These are phyloP conservation scores for Drosophila leontia DNA, from an alignment of 1,140 invertebrate species.

Conservation along the genomic window DNA sequence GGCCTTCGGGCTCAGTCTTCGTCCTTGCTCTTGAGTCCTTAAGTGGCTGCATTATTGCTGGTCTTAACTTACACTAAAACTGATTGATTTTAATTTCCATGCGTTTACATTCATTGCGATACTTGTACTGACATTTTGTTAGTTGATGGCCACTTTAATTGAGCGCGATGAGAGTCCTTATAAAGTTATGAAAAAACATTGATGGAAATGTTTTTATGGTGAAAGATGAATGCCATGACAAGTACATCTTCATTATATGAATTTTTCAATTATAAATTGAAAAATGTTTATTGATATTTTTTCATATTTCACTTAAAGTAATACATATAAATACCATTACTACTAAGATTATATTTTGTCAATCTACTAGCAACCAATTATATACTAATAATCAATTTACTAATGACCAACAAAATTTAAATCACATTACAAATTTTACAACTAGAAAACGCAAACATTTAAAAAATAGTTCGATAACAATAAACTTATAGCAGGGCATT, in stretches of 20 bases:
- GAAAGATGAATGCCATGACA: neutral
- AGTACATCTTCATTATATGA: neutral
- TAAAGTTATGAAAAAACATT: neutral
- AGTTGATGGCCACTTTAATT: slow-evolving; percentile 29
- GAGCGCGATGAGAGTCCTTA: slow-evolving; percentile 3
- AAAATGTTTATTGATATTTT: no score
- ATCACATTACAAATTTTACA: no score
- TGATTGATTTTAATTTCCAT: slow-evolving; percentile 83
- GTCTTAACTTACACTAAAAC: slow-evolving; percentile 82
- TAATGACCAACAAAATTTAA: no score
- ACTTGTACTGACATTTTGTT: slow-evolving; percentile 48
- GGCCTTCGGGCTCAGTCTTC: slow-evolving; percentile 61
- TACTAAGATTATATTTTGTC: neutral
- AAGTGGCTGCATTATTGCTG: slow-evolving; percentile 82
- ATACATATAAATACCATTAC: neutral
- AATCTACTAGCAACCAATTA: no score
- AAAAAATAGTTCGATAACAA: no score
- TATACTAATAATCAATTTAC: no score
- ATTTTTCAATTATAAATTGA: neutral
- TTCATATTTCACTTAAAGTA: neutral
- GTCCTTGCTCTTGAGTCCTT: slow-evolving; percentile 45
- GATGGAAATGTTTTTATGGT: neutral
- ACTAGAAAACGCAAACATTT: no score
- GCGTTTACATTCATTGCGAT: slow-evolving; percentile 68
- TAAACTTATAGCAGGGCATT: no score